A percentile compares a stretch with the other conserved stretches of the same genome.
Conservation (phyloP, 2,113 vertebrate species). For the Entomyzon cyanotis region DNA sequence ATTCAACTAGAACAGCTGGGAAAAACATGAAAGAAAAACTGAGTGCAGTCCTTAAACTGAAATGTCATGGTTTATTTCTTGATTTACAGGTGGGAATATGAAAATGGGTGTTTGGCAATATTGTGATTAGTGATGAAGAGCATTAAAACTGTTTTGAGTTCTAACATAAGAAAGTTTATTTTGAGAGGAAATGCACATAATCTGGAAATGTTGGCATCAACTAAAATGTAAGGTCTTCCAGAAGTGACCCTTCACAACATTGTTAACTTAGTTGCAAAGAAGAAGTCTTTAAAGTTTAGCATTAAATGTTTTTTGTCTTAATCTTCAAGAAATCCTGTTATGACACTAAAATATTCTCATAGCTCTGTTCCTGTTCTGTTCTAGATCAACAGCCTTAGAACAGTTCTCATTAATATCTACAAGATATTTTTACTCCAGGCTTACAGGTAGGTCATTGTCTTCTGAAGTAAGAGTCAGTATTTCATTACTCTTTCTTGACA, state of each 20-base stretch:
- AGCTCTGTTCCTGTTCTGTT: neutral
- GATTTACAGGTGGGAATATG: constrained; percentile 82
- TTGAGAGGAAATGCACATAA: neutral
- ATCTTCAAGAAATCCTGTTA: neutral
- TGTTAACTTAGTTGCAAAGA: neutral
- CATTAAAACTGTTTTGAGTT: neutral
- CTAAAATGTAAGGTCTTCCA: neutral
- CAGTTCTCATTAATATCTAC: constrained; percentile 84
- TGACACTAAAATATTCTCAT: neutral
- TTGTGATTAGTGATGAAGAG: neutral
- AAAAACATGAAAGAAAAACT: constrained; percentile 84
- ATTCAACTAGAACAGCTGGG: constrained; percentile 73
- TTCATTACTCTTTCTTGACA: neutral
- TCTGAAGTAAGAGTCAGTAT: neutral
- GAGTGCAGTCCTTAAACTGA: constrained; percentile 80
- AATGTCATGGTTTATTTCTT: constrained; percentile 83
- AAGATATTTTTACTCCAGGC: constrained; percentile 91
- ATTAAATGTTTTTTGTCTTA: neutral
- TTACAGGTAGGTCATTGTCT: constrained; percentile 78
- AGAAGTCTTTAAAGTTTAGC: neutral
- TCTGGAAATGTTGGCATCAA: neutral
- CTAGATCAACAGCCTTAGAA: constrained; percentile 85
- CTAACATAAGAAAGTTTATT: neutral
- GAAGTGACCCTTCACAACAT: neutral
- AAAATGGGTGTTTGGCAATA: neutral